Conservation (phyloP, 2,113 vertebrate species). For the Gymnogyps californianus region DNA sequence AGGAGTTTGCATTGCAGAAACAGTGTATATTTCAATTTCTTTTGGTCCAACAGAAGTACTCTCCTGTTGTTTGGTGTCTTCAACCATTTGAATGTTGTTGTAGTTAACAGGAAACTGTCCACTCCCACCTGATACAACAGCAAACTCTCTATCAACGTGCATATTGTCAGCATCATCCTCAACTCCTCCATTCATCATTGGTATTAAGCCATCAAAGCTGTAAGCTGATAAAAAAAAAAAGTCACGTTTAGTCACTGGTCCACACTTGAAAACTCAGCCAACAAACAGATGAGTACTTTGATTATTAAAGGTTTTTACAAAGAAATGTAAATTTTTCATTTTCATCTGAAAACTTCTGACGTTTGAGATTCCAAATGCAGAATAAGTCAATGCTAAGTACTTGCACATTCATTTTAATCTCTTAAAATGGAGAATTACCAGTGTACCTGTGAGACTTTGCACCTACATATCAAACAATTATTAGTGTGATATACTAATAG, state of each 20-base stretch:
- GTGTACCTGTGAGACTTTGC: neutral
- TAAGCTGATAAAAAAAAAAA: conserved; percentile 55
- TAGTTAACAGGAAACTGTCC: conserved; percentile 87
- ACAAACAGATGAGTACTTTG: neutral
- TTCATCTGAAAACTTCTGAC: neutral
- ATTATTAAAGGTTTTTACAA: neutral
- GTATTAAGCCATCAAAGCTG: conserved; percentile 59
- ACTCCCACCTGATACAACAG: conserved; percentile 87
- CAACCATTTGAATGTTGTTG: conserved; percentile 79
- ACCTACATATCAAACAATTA: neutral
- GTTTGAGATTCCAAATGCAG: neutral
- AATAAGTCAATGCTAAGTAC: neutral
- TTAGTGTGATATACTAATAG: neutral
- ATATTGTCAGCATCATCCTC: conserved; percentile 83
- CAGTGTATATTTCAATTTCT: conserved; percentile 94
- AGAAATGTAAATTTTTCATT: neutral
- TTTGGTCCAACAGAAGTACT: conserved; percentile 79
- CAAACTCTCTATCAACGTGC: conserved; percentile 79
- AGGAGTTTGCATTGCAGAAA: conserved; percentile 95
- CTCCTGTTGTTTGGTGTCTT: conserved; percentile 82
- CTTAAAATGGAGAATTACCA: neutral
- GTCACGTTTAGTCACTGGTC: neutral
- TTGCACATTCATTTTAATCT: too few relatives aligned
- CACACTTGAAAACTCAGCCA: neutral
- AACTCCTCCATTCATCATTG: conserved; percentile 53